These are phyloP conservation scores for Octonoba sinensis DNA, from an alignment of 2,888 invertebrate genomes.

Conservation along the genomic window DNA sequence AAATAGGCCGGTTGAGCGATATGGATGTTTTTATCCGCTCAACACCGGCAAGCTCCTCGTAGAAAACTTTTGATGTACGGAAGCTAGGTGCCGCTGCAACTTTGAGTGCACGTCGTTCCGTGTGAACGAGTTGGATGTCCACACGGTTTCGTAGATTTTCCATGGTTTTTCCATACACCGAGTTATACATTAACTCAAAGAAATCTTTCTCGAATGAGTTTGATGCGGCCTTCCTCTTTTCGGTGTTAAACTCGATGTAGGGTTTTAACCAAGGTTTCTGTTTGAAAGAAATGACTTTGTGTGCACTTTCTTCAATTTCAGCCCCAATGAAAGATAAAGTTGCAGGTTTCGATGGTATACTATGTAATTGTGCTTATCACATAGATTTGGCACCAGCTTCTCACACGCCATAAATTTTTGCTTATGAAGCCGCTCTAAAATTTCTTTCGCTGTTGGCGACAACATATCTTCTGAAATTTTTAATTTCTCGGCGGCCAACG, in stretches of 20 bases:
- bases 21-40: too few relatives aligned
- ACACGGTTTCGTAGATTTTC: slow-evolving; percentile 68
- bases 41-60: too few relatives aligned
- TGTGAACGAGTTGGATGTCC: slow-evolving; percentile 66
- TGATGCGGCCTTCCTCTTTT: slow-evolving; percentile 66
- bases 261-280: slow-evolving; percentile 48
- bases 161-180: slow-evolving; percentile 70
- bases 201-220: slow-evolving; percentile 70
- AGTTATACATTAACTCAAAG: slow-evolving; percentile 70
- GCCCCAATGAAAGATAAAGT: too few relatives aligned
- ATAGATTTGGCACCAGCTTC: slow-evolving; percentile 58
- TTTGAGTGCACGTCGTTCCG: slow-evolving; percentile 7
- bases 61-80: too few relatives aligned
- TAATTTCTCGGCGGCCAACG: too few relatives aligned
- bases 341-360: slow-evolving; percentile 66
- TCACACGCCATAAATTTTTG: too few relatives aligned
- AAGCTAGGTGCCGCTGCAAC: too few relatives aligned
- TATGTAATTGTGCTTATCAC: slow-evolving; percentile 65
- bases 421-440: too few relatives aligned
- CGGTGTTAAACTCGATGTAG: slow-evolving; percentile 65
- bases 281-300: slow-evolving; percentile 21
- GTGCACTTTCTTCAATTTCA: too few relatives aligned
- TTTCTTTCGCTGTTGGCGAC: too few relatives aligned
- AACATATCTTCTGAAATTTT: too few relatives aligned
- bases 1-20: too few relatives aligned